phyloP scores from a whole-genome alignment of 1,140 invertebrate species.

The Aphis gossypii region DNA sequence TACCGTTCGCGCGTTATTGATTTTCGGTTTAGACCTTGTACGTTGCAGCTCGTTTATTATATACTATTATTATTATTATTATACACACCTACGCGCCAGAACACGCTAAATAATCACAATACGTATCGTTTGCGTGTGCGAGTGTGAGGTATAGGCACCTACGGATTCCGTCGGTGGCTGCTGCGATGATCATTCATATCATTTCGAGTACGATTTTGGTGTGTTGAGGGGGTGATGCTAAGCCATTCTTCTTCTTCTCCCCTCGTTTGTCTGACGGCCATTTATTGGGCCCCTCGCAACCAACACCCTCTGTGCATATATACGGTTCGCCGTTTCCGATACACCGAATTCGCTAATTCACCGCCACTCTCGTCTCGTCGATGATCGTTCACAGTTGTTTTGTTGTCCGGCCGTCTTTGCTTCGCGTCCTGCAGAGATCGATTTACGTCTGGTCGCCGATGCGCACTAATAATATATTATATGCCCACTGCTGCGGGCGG shows the following conservation, averaged over 20 bases:
- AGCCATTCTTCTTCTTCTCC: not conserved
- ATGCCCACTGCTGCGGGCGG: not conserved
- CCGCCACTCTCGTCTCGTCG: not conserved
- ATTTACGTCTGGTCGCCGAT: not conserved
- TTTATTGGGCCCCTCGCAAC: not conserved
- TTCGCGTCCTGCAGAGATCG: not conserved
- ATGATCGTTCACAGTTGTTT: conserved; percentile 8
- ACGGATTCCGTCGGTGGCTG: not conserved
- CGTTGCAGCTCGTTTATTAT: not conserved
- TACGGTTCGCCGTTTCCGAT: not conserved
- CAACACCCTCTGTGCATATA: not conserved
- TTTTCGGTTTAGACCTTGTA: not conserved
- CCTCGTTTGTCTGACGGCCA: not conserved
- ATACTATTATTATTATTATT: not conserved
- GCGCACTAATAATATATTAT: not conserved
- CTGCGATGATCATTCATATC: conserved; percentile 3
- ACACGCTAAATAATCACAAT: conserved; percentile 8
- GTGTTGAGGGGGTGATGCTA: not conserved
- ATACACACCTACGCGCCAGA: not conserved
- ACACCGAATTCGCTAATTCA: not conserved
- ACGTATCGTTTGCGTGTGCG: not conserved
- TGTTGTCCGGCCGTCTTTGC: not conserved
- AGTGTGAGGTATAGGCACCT: not conserved
- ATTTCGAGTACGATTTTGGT: not conserved
- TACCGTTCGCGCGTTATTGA: not conserved